phyloP scores from a whole-genome alignment of 2,797 vertebrate species.

The Pelobates cultripes region DNA sequence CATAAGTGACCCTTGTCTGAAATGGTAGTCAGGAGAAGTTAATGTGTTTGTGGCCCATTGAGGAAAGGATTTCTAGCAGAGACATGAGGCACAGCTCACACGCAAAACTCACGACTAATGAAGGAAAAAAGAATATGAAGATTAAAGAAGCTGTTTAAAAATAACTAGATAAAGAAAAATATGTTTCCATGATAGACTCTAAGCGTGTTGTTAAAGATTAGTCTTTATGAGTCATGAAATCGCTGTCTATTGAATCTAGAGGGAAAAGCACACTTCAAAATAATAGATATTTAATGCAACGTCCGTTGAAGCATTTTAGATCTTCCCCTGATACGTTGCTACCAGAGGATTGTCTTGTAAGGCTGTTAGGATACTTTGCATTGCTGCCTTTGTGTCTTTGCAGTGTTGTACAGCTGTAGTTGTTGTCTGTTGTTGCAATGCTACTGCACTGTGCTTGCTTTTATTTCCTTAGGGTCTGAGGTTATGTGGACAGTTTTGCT shows the following conservation, averaged over 20 bases:
- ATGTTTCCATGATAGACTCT: no score
- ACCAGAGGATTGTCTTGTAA: neutral
- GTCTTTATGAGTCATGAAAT: conserved; percentile 2
- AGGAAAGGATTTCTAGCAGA: no score
- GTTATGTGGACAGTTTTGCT: neutral
- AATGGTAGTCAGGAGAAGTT: no score
- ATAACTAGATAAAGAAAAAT: no score
- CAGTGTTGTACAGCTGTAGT: neutral
- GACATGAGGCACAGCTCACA: no score
- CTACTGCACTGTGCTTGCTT: neutral
- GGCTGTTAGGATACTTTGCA: no score
- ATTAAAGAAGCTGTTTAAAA: no score
- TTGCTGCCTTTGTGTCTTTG: neutral
- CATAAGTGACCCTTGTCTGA: no score
- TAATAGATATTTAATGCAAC: neutral
- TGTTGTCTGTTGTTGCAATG: neutral
- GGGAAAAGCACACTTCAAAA: neutral
- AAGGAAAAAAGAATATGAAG: no score
- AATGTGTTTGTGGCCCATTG: no score
- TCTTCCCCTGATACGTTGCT: neutral
- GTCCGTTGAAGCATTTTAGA: neutral
- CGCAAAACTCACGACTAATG: no score
- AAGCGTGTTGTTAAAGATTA: neutral
- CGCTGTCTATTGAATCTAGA: neutral
- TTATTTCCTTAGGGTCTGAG: neutral